These are phyloP conservation scores for Vespertilio murinus DNA, from an alignment of 2,797 vertebrate species.

Conservation along the genomic window DNA sequence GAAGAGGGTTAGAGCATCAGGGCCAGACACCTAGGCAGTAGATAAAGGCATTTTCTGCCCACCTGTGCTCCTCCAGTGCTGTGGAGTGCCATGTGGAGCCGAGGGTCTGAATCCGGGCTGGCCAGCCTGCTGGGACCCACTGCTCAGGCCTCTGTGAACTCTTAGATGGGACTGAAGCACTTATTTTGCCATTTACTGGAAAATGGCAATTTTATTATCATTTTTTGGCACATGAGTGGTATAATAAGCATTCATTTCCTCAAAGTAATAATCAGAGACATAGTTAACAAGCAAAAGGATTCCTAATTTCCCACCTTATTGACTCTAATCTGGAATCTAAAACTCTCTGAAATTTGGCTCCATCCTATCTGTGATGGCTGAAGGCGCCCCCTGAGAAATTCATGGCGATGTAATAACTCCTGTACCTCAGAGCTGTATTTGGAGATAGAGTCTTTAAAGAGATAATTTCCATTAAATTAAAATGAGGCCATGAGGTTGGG, in stretches of 20 bases:
- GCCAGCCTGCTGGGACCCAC: not conserved
- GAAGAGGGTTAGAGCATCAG: not conserved
- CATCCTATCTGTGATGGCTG: not conserved
- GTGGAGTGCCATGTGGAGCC: not conserved
- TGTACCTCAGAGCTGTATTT: not conserved
- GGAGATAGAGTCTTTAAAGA: slow-evolving; percentile 1
- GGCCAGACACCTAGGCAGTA: not conserved
- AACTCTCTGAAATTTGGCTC: not conserved
- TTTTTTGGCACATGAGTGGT: not conserved
- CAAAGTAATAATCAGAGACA: not conserved
- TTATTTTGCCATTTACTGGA: not conserved
- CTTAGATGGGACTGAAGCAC: not conserved
- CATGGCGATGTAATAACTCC: not conserved
- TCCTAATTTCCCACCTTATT: not conserved
- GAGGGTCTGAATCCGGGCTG: not conserved
- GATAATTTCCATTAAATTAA: not conserved
- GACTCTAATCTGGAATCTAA: not conserved
- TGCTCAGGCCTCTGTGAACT: not conserved
- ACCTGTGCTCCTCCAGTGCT: not conserved
- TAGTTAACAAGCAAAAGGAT: not conserved
- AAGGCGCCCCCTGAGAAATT: not conserved
- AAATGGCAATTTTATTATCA: not conserved
- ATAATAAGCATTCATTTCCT: slow-evolving; percentile 2
- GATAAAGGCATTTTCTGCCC: not conserved
- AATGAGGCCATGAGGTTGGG: not conserved